These are phyloP conservation scores for Poeciliopsis paucimaculata DNA, from an alignment of 2,797 vertebrate species.

Conservation along the genomic window DNA sequence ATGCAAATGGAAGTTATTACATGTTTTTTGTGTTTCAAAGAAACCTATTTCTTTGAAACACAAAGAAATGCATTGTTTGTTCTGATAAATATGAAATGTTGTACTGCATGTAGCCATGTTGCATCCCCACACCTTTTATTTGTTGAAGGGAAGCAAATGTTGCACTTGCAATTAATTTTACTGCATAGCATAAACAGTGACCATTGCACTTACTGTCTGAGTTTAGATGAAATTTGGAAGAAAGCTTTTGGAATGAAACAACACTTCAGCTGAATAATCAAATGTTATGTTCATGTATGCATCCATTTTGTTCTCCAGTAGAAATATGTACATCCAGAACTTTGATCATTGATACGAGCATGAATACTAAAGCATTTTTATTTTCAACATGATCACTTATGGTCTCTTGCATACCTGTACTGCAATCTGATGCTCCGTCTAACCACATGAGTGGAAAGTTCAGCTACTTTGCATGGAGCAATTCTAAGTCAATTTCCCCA, in stretches of 20 bases:
- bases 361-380: conserved; percentile 60
- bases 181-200: conserved; percentile 23
- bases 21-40: conserved; percentile 29
- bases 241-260: neutral
- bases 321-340: conserved; percentile 37
- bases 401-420: conserved; percentile 54
- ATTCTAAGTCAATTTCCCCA: conserved; percentile 81
- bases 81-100: conserved; percentile 16
- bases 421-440: conserved; percentile 59
- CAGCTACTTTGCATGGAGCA: conserved; percentile 77
- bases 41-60: too few species aligned
- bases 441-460: conserved; percentile 66
- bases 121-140: conserved; percentile 11
- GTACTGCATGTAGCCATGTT: conserved; percentile 42
- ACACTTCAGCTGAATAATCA: conserved; percentile 40
- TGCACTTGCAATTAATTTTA: conserved; percentile 20
- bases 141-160: conserved; percentile 12
- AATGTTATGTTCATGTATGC: conserved; percentile 39
- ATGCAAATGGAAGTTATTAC: conserved; percentile 71
- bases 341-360: conserved; percentile 57
- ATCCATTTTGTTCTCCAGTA: conserved; percentile 43
- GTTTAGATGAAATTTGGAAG: neutral
- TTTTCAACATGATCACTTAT: conserved; percentile 55
- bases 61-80: too few species aligned
- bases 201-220: neutral